phyloP scores from a whole-genome alignment of 2,113 vertebrate genomes.

The Sminthopsis crassicaudata region DNA sequence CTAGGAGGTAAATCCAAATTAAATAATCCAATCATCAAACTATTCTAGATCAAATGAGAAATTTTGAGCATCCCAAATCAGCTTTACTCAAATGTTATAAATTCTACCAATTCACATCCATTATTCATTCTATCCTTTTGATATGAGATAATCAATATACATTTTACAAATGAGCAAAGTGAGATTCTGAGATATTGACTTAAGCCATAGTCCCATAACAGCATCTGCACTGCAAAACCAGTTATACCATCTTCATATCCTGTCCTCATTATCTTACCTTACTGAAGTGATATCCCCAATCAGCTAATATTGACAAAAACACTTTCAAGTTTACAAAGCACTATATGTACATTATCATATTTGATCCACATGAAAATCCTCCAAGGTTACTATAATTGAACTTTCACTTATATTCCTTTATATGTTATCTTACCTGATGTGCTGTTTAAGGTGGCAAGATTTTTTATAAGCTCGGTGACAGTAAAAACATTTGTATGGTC shows the following conservation, averaged over 20 bases:
- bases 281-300: neutral
- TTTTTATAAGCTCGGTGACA: constrained; percentile 99
- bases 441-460: constrained; percentile 98
- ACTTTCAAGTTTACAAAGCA: neutral
- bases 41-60: neutral
- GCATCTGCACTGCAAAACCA: neutral
- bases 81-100: neutral
- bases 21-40: neutral
- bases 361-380: neutral
- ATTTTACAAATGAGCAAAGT: neutral
- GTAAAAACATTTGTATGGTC: constrained; percentile 96
- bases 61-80: neutral
- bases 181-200: neutral
- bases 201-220: neutral
- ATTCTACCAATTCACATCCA: neutral
- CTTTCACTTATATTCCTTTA: neutral
- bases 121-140: neutral
- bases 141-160: neutral
- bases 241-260: neutral
- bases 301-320: neutral
- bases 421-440: constrained; percentile 90
- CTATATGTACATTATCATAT: neutral
- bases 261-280: neutral
- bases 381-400: neutral
- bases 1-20: neutral